Conservation (phyloP, 2,113 vertebrate genomes). For the Amphiprion percula region DNA sequence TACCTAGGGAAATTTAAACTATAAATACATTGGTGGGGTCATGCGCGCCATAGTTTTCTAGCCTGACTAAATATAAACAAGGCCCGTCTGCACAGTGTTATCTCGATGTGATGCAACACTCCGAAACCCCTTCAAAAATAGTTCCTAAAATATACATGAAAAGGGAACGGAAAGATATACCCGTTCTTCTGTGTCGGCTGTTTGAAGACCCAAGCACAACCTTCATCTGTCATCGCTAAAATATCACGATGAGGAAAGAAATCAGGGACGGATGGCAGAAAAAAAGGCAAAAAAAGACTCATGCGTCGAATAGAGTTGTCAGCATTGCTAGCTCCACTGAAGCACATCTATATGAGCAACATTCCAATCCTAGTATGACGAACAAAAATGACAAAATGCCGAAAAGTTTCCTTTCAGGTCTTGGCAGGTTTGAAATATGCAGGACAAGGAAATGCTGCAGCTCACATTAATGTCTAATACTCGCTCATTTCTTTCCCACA, state of each 20-base stretch:
- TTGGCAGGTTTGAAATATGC: slow-evolving; percentile 58
- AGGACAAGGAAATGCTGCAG: slow-evolving; percentile 53
- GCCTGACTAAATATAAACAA: slow-evolving; percentile 81
- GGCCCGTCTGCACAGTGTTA: slow-evolving; percentile 54
- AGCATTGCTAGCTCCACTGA: slow-evolving; percentile 21
- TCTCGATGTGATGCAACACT: slow-evolving; percentile 74
- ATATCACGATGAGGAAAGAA: slow-evolving; percentile 47
- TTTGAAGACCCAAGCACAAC: slow-evolving; percentile 63
- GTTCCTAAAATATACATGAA: slow-evolving; percentile 83
- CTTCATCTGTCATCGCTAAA: slow-evolving; percentile 66
- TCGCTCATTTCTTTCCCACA: slow-evolving; percentile 74
- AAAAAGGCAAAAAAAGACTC: slow-evolving; percentile 25
- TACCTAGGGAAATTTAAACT: slow-evolving; percentile 62
- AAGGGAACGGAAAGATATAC: slow-evolving; percentile 65
- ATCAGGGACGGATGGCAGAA: slow-evolving; percentile 20
- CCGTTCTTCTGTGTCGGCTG: slow-evolving; percentile 46
- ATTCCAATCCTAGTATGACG: slow-evolving; percentile 15
- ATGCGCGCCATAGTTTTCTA: slow-evolving; percentile 67
- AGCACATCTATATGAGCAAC: slow-evolving; percentile 44
- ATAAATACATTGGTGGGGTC: slow-evolving; percentile 75
- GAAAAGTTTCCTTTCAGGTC: slow-evolving; percentile 43
- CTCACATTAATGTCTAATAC: slow-evolving; percentile 69
- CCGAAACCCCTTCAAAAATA: slow-evolving; percentile 77
- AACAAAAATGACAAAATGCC: slow-evolving; percentile 46
- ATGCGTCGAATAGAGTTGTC: slow-evolving; percentile 42